A percentile compares a stretch with the other conserved stretches of the same genome.
Conservation (phyloP, 2,797 vertebrate species). For the Spinibarbus caldwelli region DNA sequence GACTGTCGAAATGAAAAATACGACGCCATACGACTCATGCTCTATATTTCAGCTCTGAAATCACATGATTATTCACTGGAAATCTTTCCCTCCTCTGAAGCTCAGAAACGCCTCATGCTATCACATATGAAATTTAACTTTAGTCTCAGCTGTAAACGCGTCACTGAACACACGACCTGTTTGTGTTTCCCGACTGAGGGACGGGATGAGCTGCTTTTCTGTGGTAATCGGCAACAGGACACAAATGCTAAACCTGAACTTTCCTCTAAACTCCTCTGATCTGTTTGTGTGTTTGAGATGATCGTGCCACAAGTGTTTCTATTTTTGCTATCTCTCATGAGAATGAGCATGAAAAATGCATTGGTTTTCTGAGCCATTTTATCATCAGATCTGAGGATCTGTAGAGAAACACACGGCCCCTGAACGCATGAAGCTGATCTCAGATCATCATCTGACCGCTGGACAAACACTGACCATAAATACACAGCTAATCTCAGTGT, state of each 20-base stretch:
- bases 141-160: neutral
- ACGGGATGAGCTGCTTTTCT: neutral
- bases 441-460: neutral
- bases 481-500: neutral
- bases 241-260: neutral
- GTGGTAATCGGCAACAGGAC: neutral
- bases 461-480: neutral
- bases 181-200: neutral
- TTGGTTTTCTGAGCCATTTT: neutral
- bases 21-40: no score
- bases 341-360: neutral
- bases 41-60: no score
- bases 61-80: no score
- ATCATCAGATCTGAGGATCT: neutral
- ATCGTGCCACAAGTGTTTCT: neutral
- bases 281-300: neutral
- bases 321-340: neutral
- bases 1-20: no score
- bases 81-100: no score
- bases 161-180: neutral
- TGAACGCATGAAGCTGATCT: neutral
- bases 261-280: conserved; percentile 1
- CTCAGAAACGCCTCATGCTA: neutral
- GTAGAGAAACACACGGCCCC: neutral
- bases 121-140: neutral